phyloP scores from a whole-genome alignment of 1,140 invertebrate species.

The Lasioglossum baleicum region DNA sequence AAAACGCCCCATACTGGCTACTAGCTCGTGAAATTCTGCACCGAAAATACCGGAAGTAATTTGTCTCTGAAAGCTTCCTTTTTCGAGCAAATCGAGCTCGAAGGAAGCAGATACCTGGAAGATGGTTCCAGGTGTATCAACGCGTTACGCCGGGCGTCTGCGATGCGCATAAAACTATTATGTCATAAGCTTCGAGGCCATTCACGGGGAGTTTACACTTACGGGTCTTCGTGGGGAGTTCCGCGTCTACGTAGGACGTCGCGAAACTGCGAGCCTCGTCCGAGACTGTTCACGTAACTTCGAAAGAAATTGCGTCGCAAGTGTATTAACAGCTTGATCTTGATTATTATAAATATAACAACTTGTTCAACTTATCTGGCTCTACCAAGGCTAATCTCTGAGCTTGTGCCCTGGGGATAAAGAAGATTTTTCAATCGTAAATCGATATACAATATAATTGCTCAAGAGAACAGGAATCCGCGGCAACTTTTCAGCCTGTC shows the following conservation, averaged over 20 bases:
- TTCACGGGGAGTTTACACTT: slow-evolving; percentile 53
- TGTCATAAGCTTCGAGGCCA: slow-evolving; percentile 67
- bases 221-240: slow-evolving; percentile 28
- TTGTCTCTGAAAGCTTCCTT: too few species aligned
- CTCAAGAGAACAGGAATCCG: too few species aligned
- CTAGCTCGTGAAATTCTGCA: background rate
- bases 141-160: slow-evolving; percentile 16
- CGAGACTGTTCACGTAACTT: background rate
- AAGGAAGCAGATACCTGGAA: background rate
- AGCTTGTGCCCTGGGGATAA: too few species aligned
- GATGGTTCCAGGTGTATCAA: background rate
- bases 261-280: background rate
- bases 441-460: too few species aligned
- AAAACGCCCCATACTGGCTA: background rate
- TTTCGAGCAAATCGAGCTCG: too few species aligned
- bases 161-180: slow-evolving; percentile 67
- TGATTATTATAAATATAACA: too few species aligned
- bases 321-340: too few species aligned
- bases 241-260: slow-evolving; percentile 42
- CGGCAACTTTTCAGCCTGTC: too few species aligned
- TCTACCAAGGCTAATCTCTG: too few species aligned
- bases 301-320: too few species aligned
- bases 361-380: too few species aligned
- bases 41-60: background rate
- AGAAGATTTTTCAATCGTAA: too few species aligned